Base-by-base conservation (phyloP, 2,888 invertebrate species). In the Melinopterus prodromus region DNA sequence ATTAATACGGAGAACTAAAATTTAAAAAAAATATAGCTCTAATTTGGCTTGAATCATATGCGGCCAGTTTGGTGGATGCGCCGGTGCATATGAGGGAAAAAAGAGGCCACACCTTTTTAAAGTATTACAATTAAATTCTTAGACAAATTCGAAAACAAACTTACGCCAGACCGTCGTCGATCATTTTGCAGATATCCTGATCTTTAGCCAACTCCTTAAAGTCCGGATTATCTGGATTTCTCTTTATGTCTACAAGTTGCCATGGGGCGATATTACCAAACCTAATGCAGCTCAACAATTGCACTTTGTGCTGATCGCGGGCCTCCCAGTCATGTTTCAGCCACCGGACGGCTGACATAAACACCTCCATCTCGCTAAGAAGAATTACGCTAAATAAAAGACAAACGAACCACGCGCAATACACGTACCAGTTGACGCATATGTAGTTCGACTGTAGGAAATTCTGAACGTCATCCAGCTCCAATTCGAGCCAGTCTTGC, bases 331-430 rank as follows among this genome's bases (percentile, higher is more conserved):
- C 92, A 76, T 93, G 91, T 87, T 93, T 93, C 26, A 96, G 87
- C 96, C 96, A 96, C 16, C 96, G 91, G 0, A 96, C 93, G 0
- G 94, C 96, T 0, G 95, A 92, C 94, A 96, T 95, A 71, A 95
- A 91, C 0, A 96, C 92, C 88, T 96, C 94, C 90, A 94, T 93
- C 89, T 95, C 95, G 85, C 93, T 92, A 78, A 69, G 16, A 12
- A 16, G 3, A 16, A 15, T 72, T 78, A 85, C 26, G 26, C 26
- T 26, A 26, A 26, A 26, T 26, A 26, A 3, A 26, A 3, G 26
- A 26, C 26, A 26, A 26, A 26, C 2, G 26, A 26, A 26, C 26
- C 1, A 26, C 26, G 26, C 3, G 26, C 26, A 26, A 26, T 26
- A 26, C 26, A 26, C 26, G 87, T 92, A 95, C 90, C 94, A 93